phyloP scores from a whole-genome alignment of 2,888 invertebrate species.

The Lasioglossum calceatum region DNA sequence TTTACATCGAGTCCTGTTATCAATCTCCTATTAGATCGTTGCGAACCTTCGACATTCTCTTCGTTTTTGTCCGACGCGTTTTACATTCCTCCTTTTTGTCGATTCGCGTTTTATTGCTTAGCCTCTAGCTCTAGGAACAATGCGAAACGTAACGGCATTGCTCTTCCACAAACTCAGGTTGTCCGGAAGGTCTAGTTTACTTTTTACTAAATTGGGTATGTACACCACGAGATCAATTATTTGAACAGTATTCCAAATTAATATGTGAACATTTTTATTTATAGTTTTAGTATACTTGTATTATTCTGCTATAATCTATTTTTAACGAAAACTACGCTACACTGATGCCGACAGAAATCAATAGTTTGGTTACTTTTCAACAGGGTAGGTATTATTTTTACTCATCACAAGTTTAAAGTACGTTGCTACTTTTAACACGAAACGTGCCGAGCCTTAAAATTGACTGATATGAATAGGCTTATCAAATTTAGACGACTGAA shows the following conservation, averaged over 20 bases:
- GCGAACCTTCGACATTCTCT: conserved; percentile 38
- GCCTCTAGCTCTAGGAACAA: conserved; percentile 36
- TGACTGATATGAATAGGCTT: too few species aligned
- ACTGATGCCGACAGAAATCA: not conserved
- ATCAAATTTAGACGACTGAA: too few species aligned
- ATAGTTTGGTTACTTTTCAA: not conserved
- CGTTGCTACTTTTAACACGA: too few species aligned
- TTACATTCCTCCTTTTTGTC: conserved; percentile 53
- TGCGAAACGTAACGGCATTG: conserved; percentile 44
- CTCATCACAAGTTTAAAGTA: too few species aligned
- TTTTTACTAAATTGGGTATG: not conserved
- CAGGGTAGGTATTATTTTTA: too few species aligned
- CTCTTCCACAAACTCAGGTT: conserved; percentile 39
- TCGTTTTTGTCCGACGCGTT: conserved; percentile 27
- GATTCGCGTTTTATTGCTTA: conserved; percentile 38
- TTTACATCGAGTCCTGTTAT: conserved; percentile 47
- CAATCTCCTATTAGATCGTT: conserved; percentile 56
- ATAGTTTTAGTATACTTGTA: not conserved
- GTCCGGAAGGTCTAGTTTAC: conserved; percentile 19
- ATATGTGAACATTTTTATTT: not conserved
- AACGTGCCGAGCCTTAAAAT: too few species aligned
- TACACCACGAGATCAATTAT: not conserved
- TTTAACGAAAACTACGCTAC: not conserved
- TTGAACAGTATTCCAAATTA: not conserved
- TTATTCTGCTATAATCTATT: not conserved